phyloP scores from a whole-genome alignment of 2,113 vertebrate genomes.

The Myocastor coypus region DNA sequence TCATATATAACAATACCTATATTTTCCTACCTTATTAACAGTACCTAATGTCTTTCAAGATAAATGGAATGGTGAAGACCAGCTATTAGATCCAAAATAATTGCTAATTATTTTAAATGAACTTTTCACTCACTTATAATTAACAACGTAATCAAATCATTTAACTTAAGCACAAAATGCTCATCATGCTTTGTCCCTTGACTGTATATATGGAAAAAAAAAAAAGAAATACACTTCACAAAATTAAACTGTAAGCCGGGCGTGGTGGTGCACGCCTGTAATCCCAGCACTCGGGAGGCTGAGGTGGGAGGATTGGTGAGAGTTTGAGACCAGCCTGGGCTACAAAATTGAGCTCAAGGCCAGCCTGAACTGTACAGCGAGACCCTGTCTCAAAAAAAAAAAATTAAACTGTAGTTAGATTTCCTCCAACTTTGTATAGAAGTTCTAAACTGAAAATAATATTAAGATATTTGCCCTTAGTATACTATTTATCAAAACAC shows the following conservation, averaged over 20 bases:
- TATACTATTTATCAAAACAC: background rate
- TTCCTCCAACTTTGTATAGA: background rate
- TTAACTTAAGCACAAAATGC: background rate
- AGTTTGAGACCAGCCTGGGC: no score
- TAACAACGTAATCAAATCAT: background rate
- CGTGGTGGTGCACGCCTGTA: no score
- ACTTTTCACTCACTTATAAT: background rate
- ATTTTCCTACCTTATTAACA: constrained; percentile 68
- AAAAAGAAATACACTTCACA: background rate
- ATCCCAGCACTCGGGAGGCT: no score
- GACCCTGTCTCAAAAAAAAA: no score
- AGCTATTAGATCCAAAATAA: constrained; percentile 74
- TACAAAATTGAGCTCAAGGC: no score
- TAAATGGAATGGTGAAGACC: constrained; percentile 72
- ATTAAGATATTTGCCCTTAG: background rate
- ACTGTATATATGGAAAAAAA: background rate
- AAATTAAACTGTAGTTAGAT: background rate
- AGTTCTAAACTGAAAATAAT: background rate
- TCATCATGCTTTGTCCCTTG: background rate
- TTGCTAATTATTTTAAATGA: constrained; percentile 75
- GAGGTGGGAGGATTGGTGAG: no score
- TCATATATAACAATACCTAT: constrained; percentile 61
- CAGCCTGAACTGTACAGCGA: no score
- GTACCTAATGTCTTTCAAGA: constrained; percentile 67
- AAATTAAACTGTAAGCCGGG: no score